Conservation (phyloP, 2,888 invertebrate species). For the Scrobipalpa costella region DNA sequence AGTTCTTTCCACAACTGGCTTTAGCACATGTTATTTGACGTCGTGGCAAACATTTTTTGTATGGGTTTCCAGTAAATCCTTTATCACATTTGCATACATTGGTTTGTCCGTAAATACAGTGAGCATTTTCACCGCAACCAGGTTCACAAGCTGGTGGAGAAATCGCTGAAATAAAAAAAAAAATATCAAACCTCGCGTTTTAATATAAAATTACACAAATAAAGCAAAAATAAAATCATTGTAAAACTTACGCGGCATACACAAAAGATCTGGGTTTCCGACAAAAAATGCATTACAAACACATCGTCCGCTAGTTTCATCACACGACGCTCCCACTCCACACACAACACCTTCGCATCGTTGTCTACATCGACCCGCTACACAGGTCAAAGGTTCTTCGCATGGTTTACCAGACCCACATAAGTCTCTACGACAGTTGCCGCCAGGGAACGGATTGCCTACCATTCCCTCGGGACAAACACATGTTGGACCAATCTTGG, state of each 20-base stretch:
- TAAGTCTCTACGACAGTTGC: constrained; percentile 89
- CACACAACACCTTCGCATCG: constrained; percentile 93
- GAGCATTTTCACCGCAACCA: constrained; percentile 90
- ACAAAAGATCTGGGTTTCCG: constrained; percentile 93
- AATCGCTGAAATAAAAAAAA: constrained; percentile 81
- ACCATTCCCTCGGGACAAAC: constrained; percentile 92
- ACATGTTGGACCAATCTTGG: constrained; percentile 92
- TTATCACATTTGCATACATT: constrained; percentile 92
- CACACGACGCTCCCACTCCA: constrained; percentile 93
- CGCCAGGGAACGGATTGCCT: constrained; percentile 96
- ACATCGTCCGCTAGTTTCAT: constrained; percentile 89
- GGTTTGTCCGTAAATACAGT: constrained; percentile 90
- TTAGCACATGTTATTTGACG: constrained; percentile 86
- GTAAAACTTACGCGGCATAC: constrained; percentile 92
- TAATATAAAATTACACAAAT: neutral
- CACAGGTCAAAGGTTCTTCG: constrained; percentile 89
- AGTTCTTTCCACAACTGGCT: constrained; percentile 88
- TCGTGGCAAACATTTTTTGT: constrained; percentile 88
- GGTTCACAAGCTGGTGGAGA: constrained; percentile 89
- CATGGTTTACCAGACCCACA: constrained; percentile 90
- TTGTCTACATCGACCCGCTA: constrained; percentile 93
- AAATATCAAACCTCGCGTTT: neutral
- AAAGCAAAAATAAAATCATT: constrained; percentile 4
- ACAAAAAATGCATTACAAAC: constrained; percentile 93
- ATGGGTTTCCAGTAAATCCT: constrained; percentile 93